phyloP scores from a whole-genome alignment of 2,113 vertebrate species.

The Campylorhamphus procurvoides region DNA sequence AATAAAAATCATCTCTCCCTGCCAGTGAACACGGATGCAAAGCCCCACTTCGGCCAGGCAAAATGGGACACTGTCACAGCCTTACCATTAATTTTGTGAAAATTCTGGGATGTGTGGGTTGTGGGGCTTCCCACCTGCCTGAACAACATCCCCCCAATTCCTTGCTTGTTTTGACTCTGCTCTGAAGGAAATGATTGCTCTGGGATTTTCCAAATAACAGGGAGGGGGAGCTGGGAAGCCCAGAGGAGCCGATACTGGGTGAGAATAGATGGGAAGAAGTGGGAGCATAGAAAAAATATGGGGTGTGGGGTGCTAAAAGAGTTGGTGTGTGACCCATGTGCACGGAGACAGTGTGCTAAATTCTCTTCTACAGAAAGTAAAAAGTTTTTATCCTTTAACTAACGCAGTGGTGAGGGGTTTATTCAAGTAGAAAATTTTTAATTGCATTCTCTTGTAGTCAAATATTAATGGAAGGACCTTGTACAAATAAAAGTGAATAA shows the following conservation, averaged over 20 bases:
- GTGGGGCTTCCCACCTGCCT: background rate
- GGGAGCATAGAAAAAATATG: background rate
- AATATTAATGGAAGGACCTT: constrained; percentile 75
- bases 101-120: background rate
- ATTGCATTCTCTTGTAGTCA: constrained; percentile 74
- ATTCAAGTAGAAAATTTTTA: constrained; percentile 73
- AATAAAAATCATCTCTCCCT: constrained; percentile 48
- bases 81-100: background rate
- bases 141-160: background rate
- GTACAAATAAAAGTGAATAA: constrained; percentile 75
- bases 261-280: background rate
- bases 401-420: constrained; percentile 60
- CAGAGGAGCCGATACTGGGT: rapidly evolving
- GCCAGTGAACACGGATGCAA: background rate
- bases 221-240: background rate
- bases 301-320: background rate
- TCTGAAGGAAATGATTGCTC: background rate
- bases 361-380: background rate
- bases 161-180: background rate
- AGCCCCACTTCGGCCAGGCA: background rate
- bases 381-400: constrained; percentile 66
- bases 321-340: background rate
- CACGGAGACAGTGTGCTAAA: background rate
- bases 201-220: background rate
- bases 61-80: background rate